A percentile compares a stretch with the other conserved stretches of the same genome.
These are phyloP conservation scores for Podiceps cristatus DNA, from an alignment of 2,113 vertebrate species.

Conservation along the genomic window DNA sequence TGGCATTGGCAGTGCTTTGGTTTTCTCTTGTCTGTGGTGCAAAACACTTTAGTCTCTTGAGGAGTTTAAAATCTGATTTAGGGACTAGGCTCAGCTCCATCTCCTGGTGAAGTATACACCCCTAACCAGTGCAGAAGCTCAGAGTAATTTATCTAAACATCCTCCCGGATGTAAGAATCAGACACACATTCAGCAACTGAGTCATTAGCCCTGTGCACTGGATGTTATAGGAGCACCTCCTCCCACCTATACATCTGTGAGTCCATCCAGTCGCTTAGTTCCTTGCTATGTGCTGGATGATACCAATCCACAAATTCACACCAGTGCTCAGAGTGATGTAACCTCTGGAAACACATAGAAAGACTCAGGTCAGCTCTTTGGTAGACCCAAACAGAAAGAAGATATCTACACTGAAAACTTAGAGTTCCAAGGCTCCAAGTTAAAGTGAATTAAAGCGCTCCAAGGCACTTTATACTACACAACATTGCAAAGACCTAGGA, in stretches of 20 bases:
- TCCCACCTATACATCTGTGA: neutral
- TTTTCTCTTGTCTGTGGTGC: neutral
- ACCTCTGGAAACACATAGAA: neutral
- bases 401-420: neutral
- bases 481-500: neutral
- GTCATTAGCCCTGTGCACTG: fast-evolving
- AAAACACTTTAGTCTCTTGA: neutral
- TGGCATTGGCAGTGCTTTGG: neutral
- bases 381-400: neutral
- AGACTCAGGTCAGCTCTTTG: neutral
- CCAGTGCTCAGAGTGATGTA: neutral
- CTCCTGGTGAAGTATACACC: neutral
- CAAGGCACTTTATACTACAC: neutral
- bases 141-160: neutral
- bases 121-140: neutral
- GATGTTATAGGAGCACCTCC: neutral
- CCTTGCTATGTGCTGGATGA: fast-evolving
- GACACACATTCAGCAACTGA: neutral
- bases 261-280: neutral
- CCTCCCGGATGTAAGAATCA: neutral
- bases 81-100: neutral
- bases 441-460: too few species aligned
- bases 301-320: neutral
- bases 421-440: too few species aligned
- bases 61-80: neutral